Percentiles rank a stretch among this genome's conserved stretches.
Evolutionary conservation across 1,140 invertebrate species (phyloP).

Genomic region (Meloidogyne chitwoodi): DNA sequence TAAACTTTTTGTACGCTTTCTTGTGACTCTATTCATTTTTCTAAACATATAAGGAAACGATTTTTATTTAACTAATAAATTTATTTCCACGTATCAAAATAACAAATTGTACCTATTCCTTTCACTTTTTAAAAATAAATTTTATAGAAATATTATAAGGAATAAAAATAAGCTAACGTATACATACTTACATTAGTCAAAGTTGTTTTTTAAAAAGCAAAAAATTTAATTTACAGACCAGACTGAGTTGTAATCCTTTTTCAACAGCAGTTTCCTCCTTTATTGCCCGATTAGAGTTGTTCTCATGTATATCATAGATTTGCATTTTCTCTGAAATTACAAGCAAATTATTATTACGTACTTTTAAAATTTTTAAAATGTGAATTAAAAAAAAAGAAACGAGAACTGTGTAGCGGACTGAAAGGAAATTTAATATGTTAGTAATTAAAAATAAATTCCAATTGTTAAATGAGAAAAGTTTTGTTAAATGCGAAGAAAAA

Average conservation of each 20-base stretch:
- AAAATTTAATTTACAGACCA: background rate
- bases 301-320: background rate
- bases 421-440: background rate
- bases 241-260: background rate
- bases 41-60: background rate
- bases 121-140: background rate
- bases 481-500: background rate
- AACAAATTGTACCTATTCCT: background rate
- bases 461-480: background rate
- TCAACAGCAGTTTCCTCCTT: background rate
- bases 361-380: too few species aligned
- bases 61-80: background rate
- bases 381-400: background rate
- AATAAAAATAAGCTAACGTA: background rate
- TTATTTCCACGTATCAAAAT: background rate
- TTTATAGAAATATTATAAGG: too few species aligned
- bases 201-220: background rate
- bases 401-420: background rate
- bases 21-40: background rate
- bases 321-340: background rate
- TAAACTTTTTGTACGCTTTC: background rate
- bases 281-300: background rate
- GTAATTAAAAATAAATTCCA: background rate
- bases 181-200: too few species aligned
- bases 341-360: too few species aligned